Evolutionary conservation across 2,888 invertebrate genomes (phyloP), one percentile per base, ranked within the genome.

Genomic region (Palloptera scutellata): DNA sequence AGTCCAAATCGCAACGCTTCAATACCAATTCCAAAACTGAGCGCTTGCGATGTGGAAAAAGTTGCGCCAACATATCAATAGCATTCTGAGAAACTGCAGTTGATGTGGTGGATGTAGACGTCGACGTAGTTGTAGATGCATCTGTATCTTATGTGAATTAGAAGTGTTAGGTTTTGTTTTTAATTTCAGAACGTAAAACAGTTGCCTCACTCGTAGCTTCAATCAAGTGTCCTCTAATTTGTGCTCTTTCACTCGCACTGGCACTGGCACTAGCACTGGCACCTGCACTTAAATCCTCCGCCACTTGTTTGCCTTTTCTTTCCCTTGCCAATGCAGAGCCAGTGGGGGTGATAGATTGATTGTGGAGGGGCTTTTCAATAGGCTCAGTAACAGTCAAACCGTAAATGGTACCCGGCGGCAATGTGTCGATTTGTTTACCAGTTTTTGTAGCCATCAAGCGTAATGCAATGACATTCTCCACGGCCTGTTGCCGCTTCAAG

Each of bases 391-490:
- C 91, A 64, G 92, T 88, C 90, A 96, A 91, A 0, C 95, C 96
- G 79, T 93, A 96, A 73, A 97, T 96, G 45, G 95, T 92, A 1
- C 97, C 97, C 51, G 94, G 94, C 2, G 97, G 96, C 67, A 96
- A 86, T 72, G 89, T 89, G 69, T 89, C 89, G 75, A 91, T 87
- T 73, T 89, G 88, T 43, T 91, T 89, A 51, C 95, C 93, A 5
- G 91, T 92, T 74, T 92, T 91, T 43, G 91, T 91, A n/a, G 95
- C 92, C 17, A 96, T 92, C 78, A 98, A 87, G 63, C 96, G 95
- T 67, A 97, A 86, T 0, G 97, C 97, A 74, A 97, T 96, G 65
- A 96, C 96, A 82, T 98, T 97, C 86, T 98, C 97, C 0, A 97
- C 97, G 0, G 97, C 97, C 86, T 98, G 97, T 83, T 97, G 97